Conservation (phyloP, 1,140 invertebrate species). For the Popillia japonica region DNA sequence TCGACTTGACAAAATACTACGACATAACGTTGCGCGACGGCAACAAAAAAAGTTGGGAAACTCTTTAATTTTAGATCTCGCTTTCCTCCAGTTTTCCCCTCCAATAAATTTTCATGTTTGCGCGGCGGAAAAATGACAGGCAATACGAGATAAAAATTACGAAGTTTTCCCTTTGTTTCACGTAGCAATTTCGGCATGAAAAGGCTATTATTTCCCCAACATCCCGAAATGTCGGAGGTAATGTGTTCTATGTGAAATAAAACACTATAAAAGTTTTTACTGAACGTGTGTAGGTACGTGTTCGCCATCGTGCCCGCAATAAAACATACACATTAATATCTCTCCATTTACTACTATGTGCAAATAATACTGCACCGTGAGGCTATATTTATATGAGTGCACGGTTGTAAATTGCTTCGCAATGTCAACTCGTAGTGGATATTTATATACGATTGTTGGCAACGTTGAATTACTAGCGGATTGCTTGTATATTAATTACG, state of each 20-base stretch:
- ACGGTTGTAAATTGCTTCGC: slow-evolving; percentile 1
- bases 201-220: slow-evolving; percentile 7
- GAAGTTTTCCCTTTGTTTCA: slow-evolving; percentile 11
- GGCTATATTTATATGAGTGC: neutral
- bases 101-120: slow-evolving; percentile 15
- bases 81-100: neutral
- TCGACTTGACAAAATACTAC: neutral
- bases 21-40: neutral
- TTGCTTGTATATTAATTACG: neutral
- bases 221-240: slow-evolving; percentile 13
- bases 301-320: slow-evolving; percentile 6
- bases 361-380: slow-evolving; percentile 1
- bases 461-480: neutral
- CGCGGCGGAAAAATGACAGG: neutral
- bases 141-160: slow-evolving; percentile 19
- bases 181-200: slow-evolving; percentile 9
- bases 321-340: slow-evolving; percentile 12
- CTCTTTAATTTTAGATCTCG: slow-evolving; percentile 7
- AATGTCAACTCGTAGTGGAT: neutral
- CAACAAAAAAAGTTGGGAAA: neutral
- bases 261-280: slow-evolving; percentile 19
- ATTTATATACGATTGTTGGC: neutral
- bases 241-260: slow-evolving; percentile 15
- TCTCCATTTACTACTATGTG: slow-evolving; percentile 14
- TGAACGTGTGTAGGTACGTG: neutral